phyloP scores from a whole-genome alignment of 2,797 vertebrate genomes.

The Cryptoprocta ferox region DNA sequence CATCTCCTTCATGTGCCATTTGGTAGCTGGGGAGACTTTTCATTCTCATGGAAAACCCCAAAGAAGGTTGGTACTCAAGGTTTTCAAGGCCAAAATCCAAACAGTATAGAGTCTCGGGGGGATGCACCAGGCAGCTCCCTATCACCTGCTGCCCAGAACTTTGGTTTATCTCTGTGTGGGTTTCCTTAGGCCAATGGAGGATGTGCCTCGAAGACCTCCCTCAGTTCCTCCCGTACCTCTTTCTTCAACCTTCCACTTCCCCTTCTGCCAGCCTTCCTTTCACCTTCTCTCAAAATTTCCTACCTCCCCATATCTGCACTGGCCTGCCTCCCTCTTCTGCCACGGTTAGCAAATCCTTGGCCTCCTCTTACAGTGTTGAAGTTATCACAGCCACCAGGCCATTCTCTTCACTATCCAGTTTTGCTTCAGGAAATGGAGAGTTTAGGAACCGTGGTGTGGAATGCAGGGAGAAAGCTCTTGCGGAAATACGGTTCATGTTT shows the following conservation, averaged over 20 bases:
- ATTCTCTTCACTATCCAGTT: neutral
- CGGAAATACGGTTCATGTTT: neutral
- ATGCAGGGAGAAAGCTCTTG: neutral
- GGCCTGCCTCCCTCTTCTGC: neutral
- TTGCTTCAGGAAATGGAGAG: neutral
- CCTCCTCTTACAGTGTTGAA: neutral
- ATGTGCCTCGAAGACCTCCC: neutral
- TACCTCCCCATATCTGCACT: neutral
- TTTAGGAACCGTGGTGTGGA: neutral
- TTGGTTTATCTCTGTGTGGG: neutral
- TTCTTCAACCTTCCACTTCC: neutral
- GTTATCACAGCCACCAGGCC: neutral
- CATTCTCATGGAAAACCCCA: neutral
- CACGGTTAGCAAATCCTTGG: neutral
- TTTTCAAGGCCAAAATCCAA: neutral
- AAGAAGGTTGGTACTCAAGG: neutral
- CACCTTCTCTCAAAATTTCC: neutral
- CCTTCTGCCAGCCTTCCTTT: neutral
- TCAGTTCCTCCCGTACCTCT: neutral
- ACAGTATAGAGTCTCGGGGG: neutral
- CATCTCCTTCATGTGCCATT: neutral
- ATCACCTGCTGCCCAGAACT: rapidly evolving
- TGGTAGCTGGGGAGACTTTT: neutral
- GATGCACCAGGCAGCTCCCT: too few relatives aligned
- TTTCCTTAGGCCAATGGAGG: neutral